These are phyloP conservation scores for Lycophotia porphyrea DNA, from an alignment of 2,888 invertebrate genomes.

Conservation along the genomic window DNA sequence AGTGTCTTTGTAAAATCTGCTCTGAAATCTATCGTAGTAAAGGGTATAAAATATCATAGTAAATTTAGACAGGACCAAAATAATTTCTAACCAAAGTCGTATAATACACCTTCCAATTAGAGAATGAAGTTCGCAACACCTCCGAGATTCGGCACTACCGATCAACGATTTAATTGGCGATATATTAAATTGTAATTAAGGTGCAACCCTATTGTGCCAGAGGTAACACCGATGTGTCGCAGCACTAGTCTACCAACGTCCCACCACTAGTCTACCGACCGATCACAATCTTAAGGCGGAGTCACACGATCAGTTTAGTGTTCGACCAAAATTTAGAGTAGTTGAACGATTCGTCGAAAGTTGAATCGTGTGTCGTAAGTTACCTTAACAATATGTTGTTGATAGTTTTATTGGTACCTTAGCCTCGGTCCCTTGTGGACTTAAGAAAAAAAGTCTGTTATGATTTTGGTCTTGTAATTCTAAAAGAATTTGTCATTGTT, in stretches of 20 bases:
- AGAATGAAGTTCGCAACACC: slow-evolving; percentile 65
- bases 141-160: slow-evolving; percentile 79
- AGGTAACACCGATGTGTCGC: slow-evolving; percentile 71
- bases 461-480: neutral
- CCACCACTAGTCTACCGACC: slow-evolving; percentile 58
- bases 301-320: slow-evolving; percentile 31
- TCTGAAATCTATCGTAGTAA: neutral
- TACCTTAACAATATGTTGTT: slow-evolving; percentile 66
- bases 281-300: slow-evolving; percentile 15
- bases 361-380: slow-evolving; percentile 50
- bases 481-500: neutral
- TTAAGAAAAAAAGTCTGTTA: slow-evolving; percentile 25
- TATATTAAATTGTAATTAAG: slow-evolving; percentile 90
- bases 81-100: slow-evolving; percentile 20
- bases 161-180: slow-evolving; percentile 88
- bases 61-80: slow-evolving; percentile 5
- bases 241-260: slow-evolving; percentile 65
- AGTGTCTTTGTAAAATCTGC: neutral
- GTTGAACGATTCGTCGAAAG: slow-evolving; percentile 48
- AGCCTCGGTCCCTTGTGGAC: slow-evolving; percentile 27
- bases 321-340: neutral
- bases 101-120: slow-evolving; percentile 53
- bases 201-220: slow-evolving; percentile 75
- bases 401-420: slow-evolving; percentile 69
- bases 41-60: neutral